phyloP scores from a whole-genome alignment of 2,888 invertebrate genomes.

The Beris chalybata region DNA sequence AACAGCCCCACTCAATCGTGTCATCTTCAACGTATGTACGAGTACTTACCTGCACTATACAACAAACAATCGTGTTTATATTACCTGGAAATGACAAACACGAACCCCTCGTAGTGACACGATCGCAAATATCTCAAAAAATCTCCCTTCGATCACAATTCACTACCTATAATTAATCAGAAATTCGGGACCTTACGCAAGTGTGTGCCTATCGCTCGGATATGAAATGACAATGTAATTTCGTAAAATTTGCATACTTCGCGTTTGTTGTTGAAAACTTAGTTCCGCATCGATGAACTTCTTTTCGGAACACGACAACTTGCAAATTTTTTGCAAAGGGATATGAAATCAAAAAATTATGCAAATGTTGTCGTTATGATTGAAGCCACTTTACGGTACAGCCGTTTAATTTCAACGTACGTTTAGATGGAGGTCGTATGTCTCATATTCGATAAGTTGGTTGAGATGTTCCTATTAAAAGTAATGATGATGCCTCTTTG shows the following conservation, averaged over 20 bases:
- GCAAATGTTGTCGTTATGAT: too few relatives aligned
- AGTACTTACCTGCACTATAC: background rate
- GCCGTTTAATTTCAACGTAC: too few relatives aligned
- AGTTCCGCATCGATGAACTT: constrained; percentile 4
- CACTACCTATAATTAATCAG: background rate
- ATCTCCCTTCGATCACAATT: background rate
- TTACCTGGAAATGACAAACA: constrained; percentile 1
- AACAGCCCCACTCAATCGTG: constrained; percentile 25
- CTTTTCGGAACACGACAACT: background rate
- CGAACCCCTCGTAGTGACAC: constrained; percentile 12
- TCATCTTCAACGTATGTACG: constrained; percentile 9
- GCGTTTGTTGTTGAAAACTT: background rate
- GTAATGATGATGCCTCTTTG: too few relatives aligned
- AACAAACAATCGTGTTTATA: background rate
- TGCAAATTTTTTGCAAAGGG: too few relatives aligned
- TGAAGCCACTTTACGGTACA: too few relatives aligned
- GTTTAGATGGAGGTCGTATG: too few relatives aligned
- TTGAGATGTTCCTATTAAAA: too few relatives aligned
- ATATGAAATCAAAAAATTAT: too few relatives aligned
- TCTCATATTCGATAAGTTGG: too few relatives aligned
- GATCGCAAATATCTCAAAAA: too few relatives aligned
- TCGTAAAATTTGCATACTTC: background rate
- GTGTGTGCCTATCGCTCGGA: too few relatives aligned
- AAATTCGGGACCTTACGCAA: background rate
- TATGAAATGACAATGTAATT: too few relatives aligned